Conservation (phyloP, 2,888 invertebrate species). For the Polydrusus pterygomalis region DNA sequence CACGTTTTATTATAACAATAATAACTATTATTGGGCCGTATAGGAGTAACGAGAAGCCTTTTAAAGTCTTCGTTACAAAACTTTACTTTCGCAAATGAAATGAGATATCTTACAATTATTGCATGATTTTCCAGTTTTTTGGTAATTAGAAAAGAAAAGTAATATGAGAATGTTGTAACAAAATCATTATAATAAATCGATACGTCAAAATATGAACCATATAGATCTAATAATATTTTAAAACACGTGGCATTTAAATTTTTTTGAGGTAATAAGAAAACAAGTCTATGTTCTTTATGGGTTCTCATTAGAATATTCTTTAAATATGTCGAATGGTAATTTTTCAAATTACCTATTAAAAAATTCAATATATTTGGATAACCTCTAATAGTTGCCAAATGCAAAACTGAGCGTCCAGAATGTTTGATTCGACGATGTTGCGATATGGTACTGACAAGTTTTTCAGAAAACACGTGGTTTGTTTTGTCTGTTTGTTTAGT, state of each 20-base stretch:
- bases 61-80: not conserved
- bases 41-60: not conserved
- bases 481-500: not conserved
- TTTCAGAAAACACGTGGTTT: not conserved
- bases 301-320: not conserved
- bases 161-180: no score
- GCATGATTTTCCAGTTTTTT: not conserved
- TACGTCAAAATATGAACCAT: not conserved
- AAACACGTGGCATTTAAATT: not conserved
- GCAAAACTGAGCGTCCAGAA: not conserved
- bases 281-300: not conserved
- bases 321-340: not conserved
- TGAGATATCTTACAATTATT: not conserved
- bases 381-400: not conserved
- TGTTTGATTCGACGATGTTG: not conserved
- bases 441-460: not conserved
- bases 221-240: not conserved
- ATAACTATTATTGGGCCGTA: not conserved
- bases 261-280: not conserved
- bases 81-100: not conserved
- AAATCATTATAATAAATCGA: not conserved
- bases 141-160: no score
- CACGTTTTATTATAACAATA: no score
- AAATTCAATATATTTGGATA: not conserved
- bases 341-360: not conserved